Evolutionary conservation across 2,797 vertebrate species (phyloP).

Genomic region (Allobates femoralis): DNA sequence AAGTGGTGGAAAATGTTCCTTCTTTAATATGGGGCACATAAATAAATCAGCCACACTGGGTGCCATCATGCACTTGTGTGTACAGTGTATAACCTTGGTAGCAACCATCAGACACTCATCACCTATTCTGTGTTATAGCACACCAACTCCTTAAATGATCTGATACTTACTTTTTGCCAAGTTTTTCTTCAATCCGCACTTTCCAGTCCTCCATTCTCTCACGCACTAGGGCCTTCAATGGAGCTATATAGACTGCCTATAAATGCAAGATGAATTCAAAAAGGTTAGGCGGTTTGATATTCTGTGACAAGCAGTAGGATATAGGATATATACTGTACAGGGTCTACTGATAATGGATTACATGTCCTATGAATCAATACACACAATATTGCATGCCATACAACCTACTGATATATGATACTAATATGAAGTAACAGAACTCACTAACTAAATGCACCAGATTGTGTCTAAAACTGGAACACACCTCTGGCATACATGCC

Average conservation of each 20-base stretch:
- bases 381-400: not conserved
- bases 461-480: too few species aligned
- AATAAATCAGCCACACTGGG: too few species aligned
- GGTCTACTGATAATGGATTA: not conserved
- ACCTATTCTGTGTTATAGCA: too few species aligned
- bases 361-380: not conserved
- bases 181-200: conserved; percentile 92
- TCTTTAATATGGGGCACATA: too few species aligned
- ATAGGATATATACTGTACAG: not conserved
- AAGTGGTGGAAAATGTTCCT: too few species aligned
- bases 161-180: conserved; percentile 89
- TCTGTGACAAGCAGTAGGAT: not conserved
- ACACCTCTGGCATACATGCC: too few species aligned
- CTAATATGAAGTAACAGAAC: too few species aligned
- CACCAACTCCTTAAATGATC: not conserved
- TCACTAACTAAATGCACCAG: too few species aligned
- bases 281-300: not conserved
- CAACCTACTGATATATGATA: not conserved
- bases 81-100: too few species aligned
- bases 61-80: too few species aligned
- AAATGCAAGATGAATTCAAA: conserved; percentile 52
- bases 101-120: too few species aligned
- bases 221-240: conserved; percentile 93
- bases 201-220: conserved; percentile 98
- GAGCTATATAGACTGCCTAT: conserved; percentile 97